phyloP scores from a whole-genome alignment of 2,113 vertebrate species.

The Bujurquina vittata region DNA sequence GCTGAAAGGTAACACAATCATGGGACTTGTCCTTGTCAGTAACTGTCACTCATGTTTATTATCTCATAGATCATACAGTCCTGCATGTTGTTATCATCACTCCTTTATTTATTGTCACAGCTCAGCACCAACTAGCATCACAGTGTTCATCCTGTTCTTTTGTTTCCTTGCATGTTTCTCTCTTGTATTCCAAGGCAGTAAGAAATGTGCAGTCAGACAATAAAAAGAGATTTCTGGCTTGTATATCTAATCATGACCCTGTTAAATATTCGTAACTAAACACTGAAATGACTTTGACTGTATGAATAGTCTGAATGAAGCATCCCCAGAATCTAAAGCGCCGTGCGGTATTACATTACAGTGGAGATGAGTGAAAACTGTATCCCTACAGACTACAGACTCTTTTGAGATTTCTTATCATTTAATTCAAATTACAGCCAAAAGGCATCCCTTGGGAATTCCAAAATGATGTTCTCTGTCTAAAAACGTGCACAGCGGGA shows the following conservation, averaged over 20 bases:
- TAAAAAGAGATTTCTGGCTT: background rate
- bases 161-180: background rate
- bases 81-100: background rate
- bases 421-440: conserved; percentile 41
- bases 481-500: background rate
- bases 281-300: background rate
- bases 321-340: background rate
- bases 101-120: background rate
- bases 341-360: background rate
- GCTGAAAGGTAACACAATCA: background rate
- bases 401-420: conserved; percentile 18
- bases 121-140: background rate
- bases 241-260: background rate
- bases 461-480: background rate
- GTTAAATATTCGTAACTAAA: background rate
- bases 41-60: background rate
- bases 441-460: background rate
- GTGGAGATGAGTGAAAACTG: background rate
- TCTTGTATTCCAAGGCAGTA: background rate
- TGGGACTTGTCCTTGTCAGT: background rate
- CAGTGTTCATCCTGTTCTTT: background rate
- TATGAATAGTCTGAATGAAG: background rate
- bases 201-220: background rate
- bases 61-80: background rate
- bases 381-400: background rate